Percentiles rank a stretch among this genome's conserved stretches.
Conservation (phyloP, 2,888 invertebrate genomes). For the Punctoribates punctum region DNA sequence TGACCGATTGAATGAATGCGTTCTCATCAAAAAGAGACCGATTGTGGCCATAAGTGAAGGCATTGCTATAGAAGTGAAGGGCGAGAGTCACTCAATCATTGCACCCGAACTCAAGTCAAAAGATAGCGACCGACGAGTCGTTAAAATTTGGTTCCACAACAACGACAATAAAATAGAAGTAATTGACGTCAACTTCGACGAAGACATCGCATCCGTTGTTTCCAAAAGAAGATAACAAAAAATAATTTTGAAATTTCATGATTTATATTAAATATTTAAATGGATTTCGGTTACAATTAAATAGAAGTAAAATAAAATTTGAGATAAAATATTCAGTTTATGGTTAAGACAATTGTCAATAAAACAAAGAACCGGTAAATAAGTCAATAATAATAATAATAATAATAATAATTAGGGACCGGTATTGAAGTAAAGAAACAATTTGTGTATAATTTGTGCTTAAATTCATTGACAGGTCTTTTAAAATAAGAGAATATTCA, state of each 20-base stretch:
- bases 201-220: constrained; percentile 13
- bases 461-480: neutral
- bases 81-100: constrained; percentile 35
- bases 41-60: constrained; percentile 43
- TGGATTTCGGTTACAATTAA: constrained; percentile 15
- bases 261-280: constrained; percentile 27
- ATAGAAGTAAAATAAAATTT: neutral
- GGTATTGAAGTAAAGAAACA: neutral
- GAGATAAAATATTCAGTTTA: constrained; percentile 1
- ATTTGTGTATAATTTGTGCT: neutral
- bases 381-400: neutral
- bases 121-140: neutral
- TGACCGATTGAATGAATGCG: constrained; percentile 42
- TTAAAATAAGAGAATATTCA: neutral
- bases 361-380: constrained; percentile 27
- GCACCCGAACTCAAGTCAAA: constrained; percentile 32
- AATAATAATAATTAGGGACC: neutral
- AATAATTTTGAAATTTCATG: constrained; percentile 2
- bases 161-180: neutral
- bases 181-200: neutral
- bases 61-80: constrained; percentile 41
- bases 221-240: neutral
- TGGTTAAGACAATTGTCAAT: neutral
- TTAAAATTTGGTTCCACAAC: constrained; percentile 36
- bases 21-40: constrained; percentile 38